Percentiles rank a stretch among this genome's conserved stretches.
These are phyloP conservation scores for Clusia tigrina DNA, from an alignment of 2,888 invertebrate species.

Conservation along the genomic window DNA sequence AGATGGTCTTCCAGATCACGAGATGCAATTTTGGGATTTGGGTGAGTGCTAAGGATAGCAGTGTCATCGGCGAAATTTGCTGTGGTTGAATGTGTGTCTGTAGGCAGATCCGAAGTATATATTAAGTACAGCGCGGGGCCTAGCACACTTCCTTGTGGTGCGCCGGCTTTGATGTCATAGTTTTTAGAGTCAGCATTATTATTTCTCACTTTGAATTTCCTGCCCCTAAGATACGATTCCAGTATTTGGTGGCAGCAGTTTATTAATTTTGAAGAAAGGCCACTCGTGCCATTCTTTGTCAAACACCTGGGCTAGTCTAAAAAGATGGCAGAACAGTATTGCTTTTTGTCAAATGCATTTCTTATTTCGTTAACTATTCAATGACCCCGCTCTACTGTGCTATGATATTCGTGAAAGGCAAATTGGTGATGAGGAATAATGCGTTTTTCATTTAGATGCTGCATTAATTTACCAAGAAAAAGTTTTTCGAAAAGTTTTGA, in stretches of 20 bases:
- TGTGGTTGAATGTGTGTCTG: background rate
- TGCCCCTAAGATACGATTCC: background rate
- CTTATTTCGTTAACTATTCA: constrained; percentile 6
- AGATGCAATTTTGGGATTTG: background rate
- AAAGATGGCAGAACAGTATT: constrained; percentile 19
- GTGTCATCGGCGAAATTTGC: constrained; percentile 21
- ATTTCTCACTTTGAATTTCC: constrained; percentile 2
- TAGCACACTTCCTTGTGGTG: constrained; percentile 13
- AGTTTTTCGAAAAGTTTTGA: no score
- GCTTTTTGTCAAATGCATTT: constrained; percentile 16
- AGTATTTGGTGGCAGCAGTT: constrained; percentile 1
- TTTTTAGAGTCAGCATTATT: background rate
- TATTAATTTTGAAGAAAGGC: constrained; percentile 13
- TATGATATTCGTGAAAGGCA: no score
- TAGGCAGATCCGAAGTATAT: constrained; percentile 15
- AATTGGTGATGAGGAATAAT: no score
- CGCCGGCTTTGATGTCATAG: constrained; percentile 6
- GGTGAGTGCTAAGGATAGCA: background rate
- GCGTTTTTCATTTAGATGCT: no score
- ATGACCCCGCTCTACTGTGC: constrained; percentile 24
- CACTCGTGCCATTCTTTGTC: constrained; percentile 24
- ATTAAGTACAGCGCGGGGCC: constrained; percentile 13
- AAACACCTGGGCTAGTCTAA: constrained; percentile 23
- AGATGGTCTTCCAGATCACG: background rate
- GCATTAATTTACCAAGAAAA: no score